A percentile compares a stretch with the other conserved stretches of the same genome.
Conservation (phyloP, 2,797 vertebrate genomes). For the Sylvia borin region DNA sequence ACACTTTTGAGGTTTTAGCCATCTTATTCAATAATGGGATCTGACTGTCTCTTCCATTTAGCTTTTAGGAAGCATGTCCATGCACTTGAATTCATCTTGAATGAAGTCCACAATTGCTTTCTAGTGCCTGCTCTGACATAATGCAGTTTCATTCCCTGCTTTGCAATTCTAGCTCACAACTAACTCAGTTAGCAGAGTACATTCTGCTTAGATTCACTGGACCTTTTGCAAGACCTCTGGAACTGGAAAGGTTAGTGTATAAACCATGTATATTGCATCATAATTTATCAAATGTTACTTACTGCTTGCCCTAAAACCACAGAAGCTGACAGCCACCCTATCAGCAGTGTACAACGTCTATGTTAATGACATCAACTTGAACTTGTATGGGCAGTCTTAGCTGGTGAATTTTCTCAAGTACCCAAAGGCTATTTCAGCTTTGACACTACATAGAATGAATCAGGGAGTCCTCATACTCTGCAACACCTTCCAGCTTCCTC, state of each 20-base stretch:
- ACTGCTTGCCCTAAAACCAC: neutral
- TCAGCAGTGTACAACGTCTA: neutral
- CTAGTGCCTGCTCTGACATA: neutral
- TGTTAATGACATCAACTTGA: neutral
- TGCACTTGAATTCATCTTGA: neutral
- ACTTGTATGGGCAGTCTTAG: neutral
- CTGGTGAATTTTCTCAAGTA: neutral
- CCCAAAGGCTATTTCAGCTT: neutral
- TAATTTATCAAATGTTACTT: neutral
- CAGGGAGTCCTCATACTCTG: neutral
- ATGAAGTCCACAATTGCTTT: neutral
- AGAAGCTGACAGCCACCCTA: neutral
- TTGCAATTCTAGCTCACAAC: neutral
- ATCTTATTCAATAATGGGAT: neutral
- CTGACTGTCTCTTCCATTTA: neutral
- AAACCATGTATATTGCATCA: neutral
- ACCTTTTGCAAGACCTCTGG: neutral
- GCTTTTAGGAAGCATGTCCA: neutral
- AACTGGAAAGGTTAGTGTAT: neutral
- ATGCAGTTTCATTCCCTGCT: neutral
- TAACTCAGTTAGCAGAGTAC: neutral
- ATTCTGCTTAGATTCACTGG: neutral
- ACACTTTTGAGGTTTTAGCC: neutral
- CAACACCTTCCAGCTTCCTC: neutral
- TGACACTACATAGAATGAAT: neutral